Conservation (phyloP, 2,888 invertebrate genomes). For the Hirtodrosophila duncani region DNA sequence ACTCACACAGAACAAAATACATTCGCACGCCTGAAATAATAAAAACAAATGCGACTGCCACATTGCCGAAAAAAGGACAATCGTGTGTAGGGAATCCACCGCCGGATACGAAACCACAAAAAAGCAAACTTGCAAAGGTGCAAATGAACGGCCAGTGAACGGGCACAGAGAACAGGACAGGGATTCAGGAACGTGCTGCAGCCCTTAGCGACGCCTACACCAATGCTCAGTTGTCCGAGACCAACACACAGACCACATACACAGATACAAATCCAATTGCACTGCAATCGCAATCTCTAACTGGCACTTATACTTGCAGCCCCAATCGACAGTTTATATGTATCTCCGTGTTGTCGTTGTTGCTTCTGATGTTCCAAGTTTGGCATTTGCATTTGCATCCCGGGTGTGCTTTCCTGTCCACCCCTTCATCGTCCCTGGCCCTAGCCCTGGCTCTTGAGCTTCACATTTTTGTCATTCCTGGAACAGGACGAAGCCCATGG, state of each 20-base stretch:
- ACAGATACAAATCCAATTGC: too few species aligned
- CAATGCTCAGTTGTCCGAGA: conserved; percentile 12
- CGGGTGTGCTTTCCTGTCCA: background rate
- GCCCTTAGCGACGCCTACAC: conserved; percentile 14
- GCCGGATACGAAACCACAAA: conserved; percentile 55
- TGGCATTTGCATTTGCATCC: conserved; percentile 58
- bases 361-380: conserved; percentile 9
- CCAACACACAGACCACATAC: too few species aligned
- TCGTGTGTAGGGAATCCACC: conserved; percentile 51
- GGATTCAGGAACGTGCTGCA: conserved; percentile 18
- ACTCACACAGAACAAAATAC: conserved; percentile 56
- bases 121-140: conserved; percentile 65
- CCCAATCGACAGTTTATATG: conserved; percentile 59
- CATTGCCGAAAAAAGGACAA: conserved; percentile 40
- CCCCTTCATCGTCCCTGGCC: background rate
- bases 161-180: conserved; percentile 5
- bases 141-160: conserved; percentile 59
- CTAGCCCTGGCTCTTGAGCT: conserved; percentile 12
- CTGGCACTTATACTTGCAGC: conserved; percentile 33
- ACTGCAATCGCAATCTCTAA: conserved; percentile 11
- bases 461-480: conserved; percentile 37
- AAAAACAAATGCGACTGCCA: conserved; percentile 61
- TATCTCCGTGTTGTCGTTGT: conserved; percentile 17
- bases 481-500: conserved; percentile 41
- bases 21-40: conserved; percentile 70